Evolutionary conservation across 2,797 vertebrate species (phyloP).

Genomic region (Helostoma temminkii): DNA sequence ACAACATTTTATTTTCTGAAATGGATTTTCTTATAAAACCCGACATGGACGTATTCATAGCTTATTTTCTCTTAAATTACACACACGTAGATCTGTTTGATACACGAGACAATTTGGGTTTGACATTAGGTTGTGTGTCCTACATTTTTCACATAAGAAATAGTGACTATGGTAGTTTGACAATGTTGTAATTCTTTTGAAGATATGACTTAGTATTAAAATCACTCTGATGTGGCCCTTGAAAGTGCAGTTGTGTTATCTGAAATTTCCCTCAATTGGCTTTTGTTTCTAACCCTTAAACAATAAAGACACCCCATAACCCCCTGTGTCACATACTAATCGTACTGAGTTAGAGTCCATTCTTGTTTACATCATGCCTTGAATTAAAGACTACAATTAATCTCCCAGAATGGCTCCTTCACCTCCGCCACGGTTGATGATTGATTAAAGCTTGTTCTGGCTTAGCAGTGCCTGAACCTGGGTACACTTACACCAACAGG

Average conservation of each 20-base stretch:
- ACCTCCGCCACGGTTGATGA: conserved; percentile 63
- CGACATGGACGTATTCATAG: too few relatives aligned
- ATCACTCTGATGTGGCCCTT: neutral
- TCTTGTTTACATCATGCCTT: conserved; percentile 72
- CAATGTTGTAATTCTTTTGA: too few relatives aligned
- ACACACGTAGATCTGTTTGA: neutral
- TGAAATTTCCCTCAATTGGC: conserved; percentile 39
- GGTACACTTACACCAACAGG: conserved; percentile 74
- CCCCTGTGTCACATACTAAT: conserved; percentile 60
- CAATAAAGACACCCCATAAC: conserved; percentile 37
- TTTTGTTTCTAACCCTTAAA: conserved; percentile 45
- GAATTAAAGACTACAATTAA: conserved; percentile 82
- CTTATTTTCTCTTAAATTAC: neutral
- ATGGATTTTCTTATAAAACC: neutral
- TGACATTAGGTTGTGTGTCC: neutral
- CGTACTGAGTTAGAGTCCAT: conserved; percentile 41
- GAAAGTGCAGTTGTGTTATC: conserved; percentile 22
- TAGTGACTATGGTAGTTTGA: neutral
- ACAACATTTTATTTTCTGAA: neutral
- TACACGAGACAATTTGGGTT: neutral
- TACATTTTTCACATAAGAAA: neutral
- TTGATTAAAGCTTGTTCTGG: conserved; percentile 76
- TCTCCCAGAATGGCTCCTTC: conserved; percentile 77
- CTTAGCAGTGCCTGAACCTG: conserved; percentile 56
- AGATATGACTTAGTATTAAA: conserved; percentile 20